phyloP scores from a whole-genome alignment of 2,113 vertebrate genomes.

The western clawed frog (Xenopus tropicalis) region UCB_Xtro_10.0 CM004446.2:104123501-104124000 shows the following conservation, averaged over 20 bases:
- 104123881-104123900: conserved; percentile 79
- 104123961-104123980: conserved; percentile 75
- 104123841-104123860: conserved; percentile 81
- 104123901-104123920: conserved; percentile 79
- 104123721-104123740: conserved; percentile 6
- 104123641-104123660: too few relatives aligned
- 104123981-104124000: conserved; percentile 77
- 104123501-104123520: too few relatives aligned
- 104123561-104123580: too few relatives aligned
- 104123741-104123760: neutral
- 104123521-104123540: too few relatives aligned
- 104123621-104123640: too few relatives aligned
- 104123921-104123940: conserved; percentile 80
- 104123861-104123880: conserved; percentile 83
- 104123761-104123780: conserved; percentile 56
- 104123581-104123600: too few relatives aligned
- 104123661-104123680: too few relatives aligned
- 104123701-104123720: conserved; percentile 4
- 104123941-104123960: conserved; percentile 83
- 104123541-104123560: too few relatives aligned
- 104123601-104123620: too few relatives aligned
- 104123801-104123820: conserved; percentile 79
- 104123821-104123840: conserved; percentile 80
- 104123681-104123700: neutral
- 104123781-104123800: conserved; percentile 73